Base-by-base conservation (phyloP, 2,113 vertebrate species). In the Chionodraco myersi region DNA sequence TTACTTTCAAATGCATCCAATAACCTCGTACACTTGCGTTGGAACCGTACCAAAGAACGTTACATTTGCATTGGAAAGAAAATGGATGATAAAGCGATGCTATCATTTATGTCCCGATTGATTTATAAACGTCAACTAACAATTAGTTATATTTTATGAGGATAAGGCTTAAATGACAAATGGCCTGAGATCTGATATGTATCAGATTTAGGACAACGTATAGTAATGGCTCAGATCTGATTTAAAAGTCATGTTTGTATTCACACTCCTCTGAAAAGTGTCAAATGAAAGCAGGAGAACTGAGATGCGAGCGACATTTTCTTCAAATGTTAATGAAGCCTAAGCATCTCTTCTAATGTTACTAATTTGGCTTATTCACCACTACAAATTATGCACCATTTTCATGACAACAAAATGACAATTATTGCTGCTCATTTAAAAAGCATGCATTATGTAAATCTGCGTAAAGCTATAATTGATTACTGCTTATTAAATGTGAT, bases 401-500 rank as follows among this genome's bases (percentile, higher is more conserved):
- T 45, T 65, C 54, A 65, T 15, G n/a, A n/a, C n/a, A 71, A 67
- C 67, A 79, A 84, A 74, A 72, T 13, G 10, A 75, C 64, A 9
- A 74, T 84, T 67, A 77, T 0, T 56, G 36, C 10, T 11, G 6
- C 23, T 76, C 62, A 54, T 86, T 77, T 79, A 60, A 69, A 80
- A 75, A 72, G 26, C 44, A 72, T 30, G 45, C n/a, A 76, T 64
- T 71, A 72, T 57, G 79, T 18, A 71, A 77, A 78, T 73, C 0
- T 13, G 58, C 8, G 2, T 23, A 23, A 34, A 54, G 63, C 69
- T 1, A 30, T 18, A 56, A 45, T 18, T 75, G 23, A 90, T 72
- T 70, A 48, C 65, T 41, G 57, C 48, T 66, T 26, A 30, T 75
- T 72, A 73, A 7, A 86, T 74, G 73, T 87, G 73, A 89, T 87